Percentiles rank a stretch among this genome's conserved stretches.
Evolutionary conservation across 2,888 invertebrate genomes (phyloP).

Genomic region (Heliothis peltigera): DNA sequence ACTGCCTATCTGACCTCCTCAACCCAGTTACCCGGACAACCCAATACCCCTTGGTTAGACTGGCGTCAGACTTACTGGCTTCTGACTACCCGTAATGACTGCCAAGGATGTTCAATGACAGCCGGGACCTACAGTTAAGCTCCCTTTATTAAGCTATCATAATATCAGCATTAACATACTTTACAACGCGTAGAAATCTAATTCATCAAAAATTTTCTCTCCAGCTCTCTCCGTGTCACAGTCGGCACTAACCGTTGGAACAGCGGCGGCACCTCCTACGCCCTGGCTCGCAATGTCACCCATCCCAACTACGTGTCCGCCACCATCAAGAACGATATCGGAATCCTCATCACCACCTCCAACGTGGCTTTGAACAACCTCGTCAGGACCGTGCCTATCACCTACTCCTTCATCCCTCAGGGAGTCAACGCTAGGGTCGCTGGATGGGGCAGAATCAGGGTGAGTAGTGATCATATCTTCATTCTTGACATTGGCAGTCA

Average conservation of each 20-base stretch:
- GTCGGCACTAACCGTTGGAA: constrained; percentile 79
- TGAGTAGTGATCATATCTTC: constrained; percentile 53
- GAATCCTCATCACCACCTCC: constrained; percentile 66
- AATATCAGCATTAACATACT: no score
- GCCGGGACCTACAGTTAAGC: no score
- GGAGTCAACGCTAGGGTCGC: constrained; percentile 67
- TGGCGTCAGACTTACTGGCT: no score
- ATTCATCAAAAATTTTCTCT: background rate
- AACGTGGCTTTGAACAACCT: constrained; percentile 49
- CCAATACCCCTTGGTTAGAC: no score
- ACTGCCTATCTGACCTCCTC: no score
- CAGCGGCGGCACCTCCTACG: constrained; percentile 70
- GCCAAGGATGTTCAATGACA: no score
- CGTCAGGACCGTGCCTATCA: constrained; percentile 61
- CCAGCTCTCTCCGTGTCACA: constrained; percentile 71
- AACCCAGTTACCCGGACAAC: no score
- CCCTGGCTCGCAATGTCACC: constrained; percentile 71
- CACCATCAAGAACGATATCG: constrained; percentile 79
- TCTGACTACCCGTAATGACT: no score
- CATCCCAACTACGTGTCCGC: constrained; percentile 73
- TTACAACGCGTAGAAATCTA: no score
- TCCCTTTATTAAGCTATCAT: no score
- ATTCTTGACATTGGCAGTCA: no score
- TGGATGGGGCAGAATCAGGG: constrained; percentile 79
- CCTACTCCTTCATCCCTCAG: constrained; percentile 51